phyloP scores from a whole-genome alignment of 2,888 invertebrate species.

The Sipha maydis region DNA sequence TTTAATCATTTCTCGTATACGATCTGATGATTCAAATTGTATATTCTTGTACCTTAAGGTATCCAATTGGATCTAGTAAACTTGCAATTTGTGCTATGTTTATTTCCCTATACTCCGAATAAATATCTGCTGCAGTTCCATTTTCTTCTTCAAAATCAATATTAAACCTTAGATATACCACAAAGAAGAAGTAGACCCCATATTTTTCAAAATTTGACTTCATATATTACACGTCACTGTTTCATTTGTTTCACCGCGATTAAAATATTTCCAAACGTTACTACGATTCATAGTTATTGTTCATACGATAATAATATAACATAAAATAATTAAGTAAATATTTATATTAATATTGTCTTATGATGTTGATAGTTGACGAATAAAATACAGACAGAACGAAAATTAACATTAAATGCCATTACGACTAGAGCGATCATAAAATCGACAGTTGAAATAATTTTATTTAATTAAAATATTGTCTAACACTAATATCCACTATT shows the following conservation, averaged over 20 bases:
- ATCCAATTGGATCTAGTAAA: neutral
- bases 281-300: conserved; percentile 19
- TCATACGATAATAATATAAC: neutral
- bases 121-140: conserved; percentile 5
- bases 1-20: neutral
- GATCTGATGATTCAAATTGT: conserved; percentile 4
- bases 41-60: conserved; percentile 14
- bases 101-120: neutral
- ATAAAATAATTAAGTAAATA: neutral
- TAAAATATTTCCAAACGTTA: conserved; percentile 26
- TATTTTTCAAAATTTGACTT: conserved; percentile 17
- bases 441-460: too few species aligned
- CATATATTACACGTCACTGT: conserved; percentile 19
- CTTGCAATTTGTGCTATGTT: conserved; percentile 15
- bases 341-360: conserved; percentile 2
- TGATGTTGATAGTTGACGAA: conserved; percentile 9
- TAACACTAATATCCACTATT: too few species aligned
- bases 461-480: too few species aligned
- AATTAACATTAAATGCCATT: conserved; percentile 10
- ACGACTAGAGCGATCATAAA: too few species aligned
- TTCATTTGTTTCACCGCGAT: conserved; percentile 17
- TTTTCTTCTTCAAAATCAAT: neutral
- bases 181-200: conserved; percentile 17
- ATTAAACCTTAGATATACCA: conserved; percentile 5
- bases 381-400: conserved; percentile 9